Percentiles rank a stretch among this genome's conserved stretches.
These are phyloP conservation scores for Dendropsophus ebraccatus DNA, from an alignment of 2,113 vertebrate genomes.

Conservation along the genomic window DNA sequence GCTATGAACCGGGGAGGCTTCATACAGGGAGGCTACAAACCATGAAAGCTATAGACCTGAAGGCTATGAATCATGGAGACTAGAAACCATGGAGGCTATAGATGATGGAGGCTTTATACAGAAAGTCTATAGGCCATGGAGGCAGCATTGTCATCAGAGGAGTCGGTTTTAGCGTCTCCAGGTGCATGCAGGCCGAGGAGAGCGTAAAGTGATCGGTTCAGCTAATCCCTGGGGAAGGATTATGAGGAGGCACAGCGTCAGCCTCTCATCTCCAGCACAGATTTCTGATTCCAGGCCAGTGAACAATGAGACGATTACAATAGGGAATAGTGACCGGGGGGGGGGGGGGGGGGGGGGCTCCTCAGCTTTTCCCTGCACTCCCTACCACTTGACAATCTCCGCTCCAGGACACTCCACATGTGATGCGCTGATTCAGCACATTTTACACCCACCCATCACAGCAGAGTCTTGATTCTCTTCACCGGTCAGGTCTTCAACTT, in stretches of 20 bases:
- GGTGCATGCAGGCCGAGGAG: slow-evolving; percentile 20
- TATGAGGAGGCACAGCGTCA: slow-evolving; percentile 16
- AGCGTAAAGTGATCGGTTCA: slow-evolving; percentile 28
- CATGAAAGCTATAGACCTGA: too few relatives aligned
- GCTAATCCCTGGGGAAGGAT: slow-evolving; percentile 49
- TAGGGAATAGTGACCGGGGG: slow-evolving; percentile 29
- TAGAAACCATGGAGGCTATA: too few relatives aligned
- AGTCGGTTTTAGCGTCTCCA: not conserved
- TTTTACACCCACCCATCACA: not conserved
- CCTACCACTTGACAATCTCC: not conserved
- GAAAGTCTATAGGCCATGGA: not conserved
- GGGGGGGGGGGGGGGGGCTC: not conserved
- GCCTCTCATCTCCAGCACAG: slow-evolving; percentile 13
- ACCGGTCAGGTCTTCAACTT: not conserved
- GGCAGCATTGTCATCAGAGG: too few relatives aligned
- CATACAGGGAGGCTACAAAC: too few relatives aligned
- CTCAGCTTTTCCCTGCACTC: not conserved
- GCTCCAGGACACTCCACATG: not conserved
- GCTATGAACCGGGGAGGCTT: too few relatives aligned
- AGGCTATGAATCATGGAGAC: too few relatives aligned
- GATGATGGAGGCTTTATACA: not conserved
- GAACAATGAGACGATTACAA: slow-evolving; percentile 34
- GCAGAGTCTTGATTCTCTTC: not conserved
- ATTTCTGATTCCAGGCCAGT: slow-evolving; percentile 44
- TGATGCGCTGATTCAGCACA: not conserved